A percentile compares a stretch with the other conserved stretches of the same genome.
These are phyloP conservation scores for Nemotelus pantherinus DNA, from an alignment of 2,888 invertebrate genomes.

Conservation along the genomic window DNA sequence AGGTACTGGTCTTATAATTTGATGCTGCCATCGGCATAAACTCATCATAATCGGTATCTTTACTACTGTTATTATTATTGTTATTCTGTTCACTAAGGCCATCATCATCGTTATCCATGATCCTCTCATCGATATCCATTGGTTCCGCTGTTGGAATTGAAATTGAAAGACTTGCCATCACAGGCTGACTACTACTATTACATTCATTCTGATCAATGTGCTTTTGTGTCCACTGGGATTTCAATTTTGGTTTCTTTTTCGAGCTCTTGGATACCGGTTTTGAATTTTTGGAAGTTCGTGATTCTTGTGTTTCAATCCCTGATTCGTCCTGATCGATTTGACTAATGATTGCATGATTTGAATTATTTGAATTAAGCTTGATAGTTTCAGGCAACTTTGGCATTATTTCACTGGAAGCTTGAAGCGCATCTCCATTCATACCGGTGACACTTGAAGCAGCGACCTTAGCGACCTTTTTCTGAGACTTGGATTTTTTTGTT, in stretches of 20 bases:
- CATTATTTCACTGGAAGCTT: constrained; percentile 23
- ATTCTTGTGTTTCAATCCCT: neutral
- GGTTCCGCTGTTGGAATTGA: neutral
- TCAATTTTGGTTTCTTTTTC: constrained; percentile 28
- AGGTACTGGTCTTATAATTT: neutral
- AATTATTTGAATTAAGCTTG: neutral
- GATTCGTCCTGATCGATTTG: neutral
- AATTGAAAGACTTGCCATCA: neutral
- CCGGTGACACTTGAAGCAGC: neutral
- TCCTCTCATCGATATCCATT: constrained; percentile 10
- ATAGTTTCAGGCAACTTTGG: constrained; percentile 44
- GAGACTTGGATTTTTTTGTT: constrained; percentile 63
- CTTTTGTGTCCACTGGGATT: constrained; percentile 23
- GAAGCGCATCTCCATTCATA: neutral
- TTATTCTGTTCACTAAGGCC: constrained; percentile 5
- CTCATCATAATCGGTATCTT: constrained; percentile 30
- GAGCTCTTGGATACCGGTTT: constrained; percentile 13
- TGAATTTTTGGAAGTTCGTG: constrained; percentile 23
- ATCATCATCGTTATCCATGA: neutral
- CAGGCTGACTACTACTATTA: neutral
- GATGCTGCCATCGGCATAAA: neutral
- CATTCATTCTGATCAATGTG: constrained; percentile 3
- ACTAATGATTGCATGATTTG: neutral
- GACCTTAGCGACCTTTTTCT: neutral
- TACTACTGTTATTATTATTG: constrained; percentile 27